phyloP scores from a whole-genome alignment of 2,888 invertebrate species.

The Tetanocera ferruginea region DNA sequence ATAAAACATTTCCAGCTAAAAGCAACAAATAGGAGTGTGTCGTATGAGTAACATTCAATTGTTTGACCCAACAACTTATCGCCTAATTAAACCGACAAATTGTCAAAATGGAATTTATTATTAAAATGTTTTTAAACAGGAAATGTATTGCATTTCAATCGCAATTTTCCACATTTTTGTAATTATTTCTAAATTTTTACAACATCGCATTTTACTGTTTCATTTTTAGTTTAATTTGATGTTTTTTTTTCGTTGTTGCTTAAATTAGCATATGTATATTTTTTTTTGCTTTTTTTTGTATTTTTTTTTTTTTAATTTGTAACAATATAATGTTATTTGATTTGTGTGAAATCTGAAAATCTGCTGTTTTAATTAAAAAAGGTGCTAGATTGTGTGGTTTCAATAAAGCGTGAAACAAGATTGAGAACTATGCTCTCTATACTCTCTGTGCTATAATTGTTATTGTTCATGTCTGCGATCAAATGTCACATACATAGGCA shows the following conservation, averaged over 20 bases:
- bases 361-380: conserved; percentile 4
- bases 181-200: conserved; percentile 8
- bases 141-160: conserved; percentile 26
- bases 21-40: too few relatives aligned
- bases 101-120: too few relatives aligned
- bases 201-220: background rate
- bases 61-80: background rate
- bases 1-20: too few relatives aligned
- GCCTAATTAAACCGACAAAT: background rate
- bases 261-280: conserved; percentile 2
- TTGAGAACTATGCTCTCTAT: background rate
- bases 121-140: conserved; percentile 14
- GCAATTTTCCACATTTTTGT: background rate
- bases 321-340: background rate
- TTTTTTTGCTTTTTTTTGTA: background rate
- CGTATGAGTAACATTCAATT: too few relatives aligned
- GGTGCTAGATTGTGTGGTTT: background rate
- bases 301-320: background rate
- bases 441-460: background rate
- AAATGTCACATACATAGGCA: background rate
- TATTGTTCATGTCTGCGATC: conserved; percentile 22
- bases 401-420: background rate
- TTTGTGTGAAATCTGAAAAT: background rate
- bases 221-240: background rate
- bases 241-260: background rate